These are phyloP conservation scores for Larimichthys crocea DNA, from an alignment of 2,113 vertebrate species.

Conservation along the genomic window DNA sequence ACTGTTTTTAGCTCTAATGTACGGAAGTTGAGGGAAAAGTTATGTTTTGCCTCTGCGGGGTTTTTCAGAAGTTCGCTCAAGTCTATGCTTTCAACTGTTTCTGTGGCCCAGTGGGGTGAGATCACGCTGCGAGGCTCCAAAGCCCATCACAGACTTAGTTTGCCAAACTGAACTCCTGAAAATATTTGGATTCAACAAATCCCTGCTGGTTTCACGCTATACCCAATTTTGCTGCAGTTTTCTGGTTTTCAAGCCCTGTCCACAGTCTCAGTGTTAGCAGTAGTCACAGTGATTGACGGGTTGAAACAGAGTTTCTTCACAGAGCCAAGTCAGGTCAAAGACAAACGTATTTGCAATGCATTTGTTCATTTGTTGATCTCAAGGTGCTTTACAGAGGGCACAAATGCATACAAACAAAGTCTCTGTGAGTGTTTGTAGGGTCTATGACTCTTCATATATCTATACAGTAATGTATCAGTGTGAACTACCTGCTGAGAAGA, in stretches of 20 bases:
- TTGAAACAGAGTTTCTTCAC: not conserved
- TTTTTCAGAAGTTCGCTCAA: constrained; percentile 41
- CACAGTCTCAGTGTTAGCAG: not conserved
- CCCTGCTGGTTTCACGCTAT: constrained; percentile 40
- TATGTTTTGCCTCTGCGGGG: constrained; percentile 20
- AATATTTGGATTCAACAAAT: constrained; percentile 62
- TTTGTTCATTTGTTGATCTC: constrained; percentile 13
- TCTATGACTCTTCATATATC: constrained; percentile 5
- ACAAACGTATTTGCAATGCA: not conserved
- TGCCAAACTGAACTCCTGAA: constrained; percentile 54
- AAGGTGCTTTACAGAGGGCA: constrained; percentile 12
- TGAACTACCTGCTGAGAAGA: not conserved
- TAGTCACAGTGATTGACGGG: constrained; percentile 29
- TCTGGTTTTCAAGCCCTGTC: constrained; percentile 26
- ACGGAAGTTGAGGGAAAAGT: constrained; percentile 25
- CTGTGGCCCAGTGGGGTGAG: constrained; percentile 40
- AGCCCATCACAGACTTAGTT: constrained; percentile 39
- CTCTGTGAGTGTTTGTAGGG: constrained; percentile 1
- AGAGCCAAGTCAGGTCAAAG: constrained; percentile 2
- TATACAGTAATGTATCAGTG: not conserved
- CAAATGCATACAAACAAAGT: not conserved
- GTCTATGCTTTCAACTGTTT: constrained; percentile 51
- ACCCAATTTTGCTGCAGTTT: constrained; percentile 17
- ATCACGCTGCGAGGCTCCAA: constrained; percentile 43
- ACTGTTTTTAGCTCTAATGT: constrained; percentile 13